These are phyloP conservation scores for Apamea crenata DNA, from an alignment of 2,888 invertebrate genomes.

Conservation along the genomic window DNA sequence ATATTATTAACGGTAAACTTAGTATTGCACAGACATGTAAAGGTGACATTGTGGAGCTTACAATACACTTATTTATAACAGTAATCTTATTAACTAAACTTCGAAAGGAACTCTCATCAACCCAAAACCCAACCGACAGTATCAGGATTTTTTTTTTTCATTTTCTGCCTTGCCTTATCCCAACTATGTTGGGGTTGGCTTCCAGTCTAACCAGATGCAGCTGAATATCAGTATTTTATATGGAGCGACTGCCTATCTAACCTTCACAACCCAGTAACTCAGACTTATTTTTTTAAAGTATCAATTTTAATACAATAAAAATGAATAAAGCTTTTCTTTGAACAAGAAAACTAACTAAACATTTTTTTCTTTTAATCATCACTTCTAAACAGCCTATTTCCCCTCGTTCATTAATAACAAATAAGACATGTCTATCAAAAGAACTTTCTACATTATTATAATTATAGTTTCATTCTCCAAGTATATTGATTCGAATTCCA, in stretches of 20 bases:
- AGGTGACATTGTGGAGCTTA: constrained; percentile 17
- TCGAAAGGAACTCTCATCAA: background rate
- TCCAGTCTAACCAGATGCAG: too few relatives aligned
- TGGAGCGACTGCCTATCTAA: too few relatives aligned
- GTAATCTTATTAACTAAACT: background rate
- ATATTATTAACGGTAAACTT: constrained; percentile 58
- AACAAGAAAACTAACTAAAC: constrained; percentile 2
- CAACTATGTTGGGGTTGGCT: background rate
- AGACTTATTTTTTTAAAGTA: background rate
- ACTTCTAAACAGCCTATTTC: background rate
- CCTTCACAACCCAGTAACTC: background rate
- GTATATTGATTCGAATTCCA: constrained; percentile 18
- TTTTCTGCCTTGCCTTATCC: background rate
- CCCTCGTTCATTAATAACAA: constrained; percentile 3
- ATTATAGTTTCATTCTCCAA: background rate
- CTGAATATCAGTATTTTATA: too few relatives aligned
- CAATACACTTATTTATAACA: constrained; percentile 1
- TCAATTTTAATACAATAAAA: background rate
- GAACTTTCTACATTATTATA: background rate
- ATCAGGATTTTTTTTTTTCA: background rate
- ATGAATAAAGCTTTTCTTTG: background rate
- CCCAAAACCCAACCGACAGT: background rate
- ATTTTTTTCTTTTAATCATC: background rate
- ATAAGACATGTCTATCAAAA: background rate
- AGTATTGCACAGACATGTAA: constrained; percentile 32